Evolutionary conservation across 1,140 invertebrate species (phyloP).

Genomic region (Dendrolimus kikuchii): DNA sequence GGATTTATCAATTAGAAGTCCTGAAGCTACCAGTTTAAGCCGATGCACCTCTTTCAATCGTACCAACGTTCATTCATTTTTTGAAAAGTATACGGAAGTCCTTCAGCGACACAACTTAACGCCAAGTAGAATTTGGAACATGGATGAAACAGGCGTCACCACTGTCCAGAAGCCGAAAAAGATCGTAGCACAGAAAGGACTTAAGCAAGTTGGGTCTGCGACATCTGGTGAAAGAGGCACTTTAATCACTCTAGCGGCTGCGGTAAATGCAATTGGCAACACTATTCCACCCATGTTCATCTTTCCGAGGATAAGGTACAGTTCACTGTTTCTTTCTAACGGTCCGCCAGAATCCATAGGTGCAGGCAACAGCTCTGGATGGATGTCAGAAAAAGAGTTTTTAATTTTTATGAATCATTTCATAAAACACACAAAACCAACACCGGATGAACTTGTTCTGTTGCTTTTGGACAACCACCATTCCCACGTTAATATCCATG

Average conservation of each 20-base stretch:
- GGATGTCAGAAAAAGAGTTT: conserved; percentile 35
- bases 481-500: conserved; percentile 39
- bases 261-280: conserved; percentile 33
- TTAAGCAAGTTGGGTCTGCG: conserved; percentile 29
- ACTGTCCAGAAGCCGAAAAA: conserved; percentile 35
- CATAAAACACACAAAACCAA: conserved; percentile 21
- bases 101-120: conserved; percentile 18
- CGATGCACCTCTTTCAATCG: conserved; percentile 22
- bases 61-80: conserved; percentile 20
- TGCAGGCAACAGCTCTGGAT: conserved; percentile 27
- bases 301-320: conserved; percentile 41
- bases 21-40: conserved; percentile 18
- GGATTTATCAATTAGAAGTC: conserved; percentile 16
- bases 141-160: conserved; percentile 27
- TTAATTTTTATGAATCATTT: conserved; percentile 28
- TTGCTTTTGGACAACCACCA: conserved; percentile 49
- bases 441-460: conserved; percentile 27
- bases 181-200: conserved; percentile 31
- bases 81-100: conserved; percentile 13
- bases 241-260: conserved; percentile 34
- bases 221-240: conserved; percentile 33
- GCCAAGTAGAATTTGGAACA: conserved; percentile 36
- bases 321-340: conserved; percentile 22
- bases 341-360: too few relatives aligned
- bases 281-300: conserved; percentile 41